Conservation (phyloP, 2,888 invertebrate species). For the Acleris holmiana region DNA sequence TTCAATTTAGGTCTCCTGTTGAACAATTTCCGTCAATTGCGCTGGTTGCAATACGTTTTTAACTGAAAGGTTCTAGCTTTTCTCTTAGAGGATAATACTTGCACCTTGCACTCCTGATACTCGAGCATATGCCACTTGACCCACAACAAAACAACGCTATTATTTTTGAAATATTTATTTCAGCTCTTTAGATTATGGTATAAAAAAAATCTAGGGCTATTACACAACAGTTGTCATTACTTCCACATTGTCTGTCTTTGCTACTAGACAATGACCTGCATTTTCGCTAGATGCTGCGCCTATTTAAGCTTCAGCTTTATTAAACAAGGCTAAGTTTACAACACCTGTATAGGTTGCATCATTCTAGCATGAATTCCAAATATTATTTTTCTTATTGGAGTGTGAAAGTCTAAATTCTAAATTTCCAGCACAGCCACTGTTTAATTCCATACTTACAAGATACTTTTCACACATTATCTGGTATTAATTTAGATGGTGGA, state of each 20-base stretch:
- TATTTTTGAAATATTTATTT: conserved; percentile 70
- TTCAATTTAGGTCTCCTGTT: too few relatives aligned
- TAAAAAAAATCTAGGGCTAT: conserved; percentile 70
- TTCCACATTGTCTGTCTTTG: conserved; percentile 59
- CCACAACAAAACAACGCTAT: conserved; percentile 4
- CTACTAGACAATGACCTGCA: conserved; percentile 43
- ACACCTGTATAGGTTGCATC: conserved; percentile 6
- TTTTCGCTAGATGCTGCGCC: conserved; percentile 11
- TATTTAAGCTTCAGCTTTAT: conserved; percentile 5
- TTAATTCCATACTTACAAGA: conserved; percentile 63
- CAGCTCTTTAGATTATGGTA: conserved; percentile 71
- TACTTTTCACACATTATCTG: conserved; percentile 24
- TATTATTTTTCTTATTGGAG: conserved; percentile 20
- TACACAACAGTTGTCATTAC: conserved; percentile 63
- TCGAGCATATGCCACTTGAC: too few relatives aligned
- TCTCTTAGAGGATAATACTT: too few relatives aligned
- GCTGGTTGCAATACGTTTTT: too few relatives aligned
- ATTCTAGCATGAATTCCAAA: conserved; percentile 15
- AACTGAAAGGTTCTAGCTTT: too few relatives aligned
- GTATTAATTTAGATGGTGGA: conserved; percentile 25
- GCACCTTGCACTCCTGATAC: too few relatives aligned
- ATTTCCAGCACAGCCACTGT: conserved; percentile 69
- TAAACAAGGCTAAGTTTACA: conserved; percentile 2
- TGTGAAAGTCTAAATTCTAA: conserved; percentile 44
- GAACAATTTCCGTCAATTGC: too few relatives aligned